Evolutionary conservation across 2,888 invertebrate species (phyloP), one percentile per base, ranked within the genome.

Genomic region (Beris morrisii): DNA sequence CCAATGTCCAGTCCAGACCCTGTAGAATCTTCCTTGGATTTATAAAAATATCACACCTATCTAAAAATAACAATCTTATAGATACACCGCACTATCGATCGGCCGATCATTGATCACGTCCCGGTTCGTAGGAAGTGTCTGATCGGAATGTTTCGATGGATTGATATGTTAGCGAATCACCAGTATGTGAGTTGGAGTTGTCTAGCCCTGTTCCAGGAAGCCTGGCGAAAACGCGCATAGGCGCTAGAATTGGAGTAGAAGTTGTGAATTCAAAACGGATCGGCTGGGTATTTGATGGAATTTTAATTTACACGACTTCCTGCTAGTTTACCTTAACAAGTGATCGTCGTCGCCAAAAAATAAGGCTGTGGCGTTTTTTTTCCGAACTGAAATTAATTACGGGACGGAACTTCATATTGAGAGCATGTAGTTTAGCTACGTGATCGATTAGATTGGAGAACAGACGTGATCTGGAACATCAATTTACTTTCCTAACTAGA

Each of bases 171-270:
- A 61, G 38, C 61, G 15, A 52, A 22, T n/a, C 38, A 50, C 50
- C 13, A 38, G 52, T 52, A 48, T 38, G 61, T 52, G 50, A 9
- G 38, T 52, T 52, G 61, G 50, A 50, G 61, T 61, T 50, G 61
- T 61, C 61, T 61, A 28, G 22, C 43, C 52, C 15, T 61, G 61
- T 61, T 61, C 64, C 54, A 67, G 55, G 63, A 63, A 56, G 67
- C 38, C 38, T 38, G 61, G 50, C 61, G 28, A 32, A 61, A 32
- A 55, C 57, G 67, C 30, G 50, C 61, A 38, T 32, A 61, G 50
- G 63, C 57, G 67, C 30, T 53, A 64, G 45, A 67, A 67, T 56
- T 67, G 45, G 67, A 67, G 44, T 64, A 67, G 53, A 58, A 64
- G 31, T 67, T 64, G 57, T 58, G 50, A 52, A 61, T 61, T 61